Base-by-base conservation (phyloP, 1,140 invertebrate genomes). In the Kradibia gibbosae region DNA sequence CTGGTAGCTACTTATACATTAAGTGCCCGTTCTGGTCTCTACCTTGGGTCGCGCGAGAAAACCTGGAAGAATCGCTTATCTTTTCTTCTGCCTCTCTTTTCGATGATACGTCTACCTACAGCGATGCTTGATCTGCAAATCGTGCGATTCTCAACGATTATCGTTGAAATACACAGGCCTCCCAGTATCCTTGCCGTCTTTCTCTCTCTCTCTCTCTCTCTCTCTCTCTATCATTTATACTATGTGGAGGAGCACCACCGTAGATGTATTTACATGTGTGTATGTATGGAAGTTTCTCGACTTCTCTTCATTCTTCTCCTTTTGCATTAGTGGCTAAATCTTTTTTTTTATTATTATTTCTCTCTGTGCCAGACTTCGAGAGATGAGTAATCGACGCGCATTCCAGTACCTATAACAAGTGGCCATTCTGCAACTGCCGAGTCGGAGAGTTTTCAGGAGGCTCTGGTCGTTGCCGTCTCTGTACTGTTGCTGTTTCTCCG, bases 1-100 rank as follows among this genome's bases (percentile, higher is more conserved):
- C 90, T 90, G 88, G 90, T 91, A 91, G 90, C 90, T 84, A 87
- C 86, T 90, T 88, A 90, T 91, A 91, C 91, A 89, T 91, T 91
- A 91, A 91, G 91, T 88, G 90, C 91, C 90, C 86, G 88, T 88
- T 88, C 89, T 85, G 87, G 76, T 85, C 84, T 85, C 85, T 84
- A 82, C 82, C 83, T 83, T 67, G 76, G 17, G 31, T 65, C 53
- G 50, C 53, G 76, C 45, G 81, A 82, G 82, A 45, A 70, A 85
- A 82, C 77, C 80, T 82, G 60, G 5, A 5, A 36, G 62, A 67
- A 22, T 67, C 62, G 62, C 62, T 34, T 36, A n/a, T 36, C 67
- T 70, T 78, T 70, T 84, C 83, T 67, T 75, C 82, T 70, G 83
- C 82, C 80, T 83, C 73, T 75, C 83, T 50, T 70, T 73, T 17